Base-by-base conservation (phyloP, 2,797 vertebrate species). In the Myotis daubentonii region DNA sequence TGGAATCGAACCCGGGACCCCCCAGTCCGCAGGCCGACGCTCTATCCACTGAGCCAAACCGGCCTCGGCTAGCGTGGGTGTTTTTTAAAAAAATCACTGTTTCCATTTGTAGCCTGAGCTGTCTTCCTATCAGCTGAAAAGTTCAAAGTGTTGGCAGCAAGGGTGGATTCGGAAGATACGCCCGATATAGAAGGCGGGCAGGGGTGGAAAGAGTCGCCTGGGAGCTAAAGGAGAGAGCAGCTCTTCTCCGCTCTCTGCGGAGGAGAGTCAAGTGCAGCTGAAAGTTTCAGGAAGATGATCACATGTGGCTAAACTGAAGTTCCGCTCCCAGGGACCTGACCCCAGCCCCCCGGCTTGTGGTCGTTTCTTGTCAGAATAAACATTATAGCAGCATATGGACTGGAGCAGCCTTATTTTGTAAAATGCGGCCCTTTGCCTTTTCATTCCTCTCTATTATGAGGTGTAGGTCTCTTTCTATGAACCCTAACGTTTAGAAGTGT, bases 21-120 rank as follows among this genome's bases (percentile, higher is more conserved):
- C n/a, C n/a, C n/a, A n/a, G n/a, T n/a, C n/a, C n/a, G n/a, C n/a
- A n/a, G n/a, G n/a, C n/a, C n/a, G n/a, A n/a, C n/a, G n/a, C n/a
- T n/a, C n/a, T n/a, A n/a, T n/a, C n/a, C n/a, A n/a, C n/a, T n/a
- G n/a, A n/a, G n/a, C n/a, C n/a, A n/a, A n/a, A n/a, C n/a, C n/a
- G n/a, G n/a, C n/a, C n/a, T n/a, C n/a, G n/a, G n/a, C 62, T 53
- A 49, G 70, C 1, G 0, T 20, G 57, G 81, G 15, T 71, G 22
- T 51, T 36, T 36, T n/a, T n/a, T 28, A 10, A 44, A 44, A 44
- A 7, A 25, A 70, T 92, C 57, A 17, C 66, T 53, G 38, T 83
- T 96, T 97, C 95, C 86, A 68, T 93, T 91, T 97, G 92, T 94
- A 96, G 74, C 68, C 19, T 41, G 53, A 88, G 91, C 92, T 93